Conservation (phyloP, 2,797 vertebrate species). For the Halcyon chelicuti region DNA sequence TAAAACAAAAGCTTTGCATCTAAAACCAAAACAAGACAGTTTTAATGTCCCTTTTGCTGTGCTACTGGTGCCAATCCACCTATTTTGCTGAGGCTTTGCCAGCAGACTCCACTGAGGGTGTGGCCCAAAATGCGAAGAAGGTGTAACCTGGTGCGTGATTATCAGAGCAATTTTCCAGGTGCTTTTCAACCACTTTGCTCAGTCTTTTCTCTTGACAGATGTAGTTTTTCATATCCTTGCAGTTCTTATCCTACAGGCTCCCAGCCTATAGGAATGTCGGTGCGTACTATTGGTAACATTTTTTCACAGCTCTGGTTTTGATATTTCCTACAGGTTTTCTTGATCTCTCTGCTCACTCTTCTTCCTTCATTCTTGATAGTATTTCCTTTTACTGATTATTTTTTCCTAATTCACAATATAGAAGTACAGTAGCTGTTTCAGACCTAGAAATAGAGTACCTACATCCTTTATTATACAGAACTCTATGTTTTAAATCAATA, state of each 20-base stretch:
- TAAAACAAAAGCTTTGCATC: neutral
- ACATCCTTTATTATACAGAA: neutral
- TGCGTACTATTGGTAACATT: neutral
- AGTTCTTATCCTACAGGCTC: neutral
- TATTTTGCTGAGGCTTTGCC: neutral
- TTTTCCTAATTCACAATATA: neutral
- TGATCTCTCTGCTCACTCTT: neutral
- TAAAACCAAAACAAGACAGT: neutral
- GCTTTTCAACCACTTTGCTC: neutral
- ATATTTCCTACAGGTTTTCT: neutral
- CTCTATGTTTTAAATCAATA: neutral
- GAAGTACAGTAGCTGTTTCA: neutral
- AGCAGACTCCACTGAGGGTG: neutral
- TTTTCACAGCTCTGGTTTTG: neutral
- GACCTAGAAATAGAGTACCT: neutral
- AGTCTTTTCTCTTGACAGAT: neutral
- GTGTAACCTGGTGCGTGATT: neutral
- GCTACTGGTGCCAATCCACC: accelerated
- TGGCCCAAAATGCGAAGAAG: neutral
- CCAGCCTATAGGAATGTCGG: neutral
- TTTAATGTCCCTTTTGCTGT: neutral
- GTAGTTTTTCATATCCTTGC: neutral
- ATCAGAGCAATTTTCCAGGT: neutral
- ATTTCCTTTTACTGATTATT: neutral
- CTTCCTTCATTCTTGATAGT: neutral